Percentiles rank a stretch among this genome's conserved stretches.
Evolutionary conservation across 2,888 invertebrate genomes (phyloP).

Genomic region (Tortricodes alternella): DNA sequence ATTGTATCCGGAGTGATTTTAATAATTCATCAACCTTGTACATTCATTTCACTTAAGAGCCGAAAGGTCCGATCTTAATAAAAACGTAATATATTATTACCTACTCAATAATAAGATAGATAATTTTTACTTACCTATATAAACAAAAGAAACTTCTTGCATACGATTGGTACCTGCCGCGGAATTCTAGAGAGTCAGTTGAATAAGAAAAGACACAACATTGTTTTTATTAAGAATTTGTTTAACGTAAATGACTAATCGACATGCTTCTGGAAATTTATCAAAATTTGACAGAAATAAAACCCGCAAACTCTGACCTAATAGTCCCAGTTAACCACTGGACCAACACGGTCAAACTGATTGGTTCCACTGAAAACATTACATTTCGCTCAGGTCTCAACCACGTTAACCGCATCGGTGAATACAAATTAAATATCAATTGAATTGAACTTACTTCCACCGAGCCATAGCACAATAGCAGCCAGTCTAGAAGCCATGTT

Average conservation of each 20-base stretch:
- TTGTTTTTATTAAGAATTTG: too few species aligned
- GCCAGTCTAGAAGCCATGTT: constrained; percentile 70
- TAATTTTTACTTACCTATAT: background rate
- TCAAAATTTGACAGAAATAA: too few species aligned
- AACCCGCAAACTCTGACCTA: too few species aligned
- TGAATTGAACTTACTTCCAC: constrained; percentile 66
- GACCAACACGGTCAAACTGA: too few species aligned
- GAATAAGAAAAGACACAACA: too few species aligned
- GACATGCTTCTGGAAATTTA: too few species aligned
- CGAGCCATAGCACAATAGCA: constrained; percentile 71
- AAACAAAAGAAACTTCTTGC: too few species aligned
- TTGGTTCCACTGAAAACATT: too few species aligned
- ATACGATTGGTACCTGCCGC: too few species aligned
- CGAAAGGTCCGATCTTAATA: constrained; percentile 51
- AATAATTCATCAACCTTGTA: constrained; percentile 74
- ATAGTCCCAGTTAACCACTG: too few species aligned
- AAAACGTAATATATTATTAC: constrained; percentile 13
- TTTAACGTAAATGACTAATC: too few species aligned
- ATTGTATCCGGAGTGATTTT: constrained; percentile 77
- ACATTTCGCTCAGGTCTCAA: background rate
- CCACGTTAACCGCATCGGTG: background rate
- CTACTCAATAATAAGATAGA: background rate
- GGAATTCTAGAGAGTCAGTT: too few species aligned
- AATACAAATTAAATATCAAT: background rate
- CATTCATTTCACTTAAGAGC: constrained; percentile 55